Base-by-base conservation (phyloP, 1,140 invertebrate genomes). In the Solenopsis fugax region DNA sequence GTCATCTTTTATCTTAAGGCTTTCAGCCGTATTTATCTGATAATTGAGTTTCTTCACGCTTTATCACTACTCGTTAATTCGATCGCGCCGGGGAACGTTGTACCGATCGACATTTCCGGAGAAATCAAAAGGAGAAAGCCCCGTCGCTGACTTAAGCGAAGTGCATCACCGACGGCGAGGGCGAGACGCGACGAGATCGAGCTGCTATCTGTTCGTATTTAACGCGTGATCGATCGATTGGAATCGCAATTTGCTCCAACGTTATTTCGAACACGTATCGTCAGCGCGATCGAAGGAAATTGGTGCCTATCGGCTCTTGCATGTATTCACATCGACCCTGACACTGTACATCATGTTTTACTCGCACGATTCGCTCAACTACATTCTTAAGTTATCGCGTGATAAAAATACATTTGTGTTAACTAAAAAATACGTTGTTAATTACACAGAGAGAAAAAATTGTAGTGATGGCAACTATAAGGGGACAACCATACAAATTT, bases 181-280 rank as follows among this genome's bases (percentile, higher is more conserved):
- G 29, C 60, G 65, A 29, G 29, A 85, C 77, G 58, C 52, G 71
- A 67, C 18, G 16, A 64, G 81, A 87, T 87, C 85, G 72, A 84
- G 45, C 81, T 77, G 78, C 73, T 85, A 89, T 84, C 72, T 34
- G 56, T 29, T 58, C 65, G 58, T 73, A 67, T 89, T 87, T 89
- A 87, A 87, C 72, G 77, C 75, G 60, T 75, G 67, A 69, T 72
- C 67, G 89, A 87, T 90, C 73, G 88, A 90, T 90, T 24, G 37
- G 37, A 37, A 65, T 71, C 75, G 60, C 85, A 86, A 75, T 87
- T 48, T 6, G 34, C 24, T 58, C 73, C 56, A 50, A 90, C 73
- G 34, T 87, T 89, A 89, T 87, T 87, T 89, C 69, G 86, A 81
- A 80, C 85, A 90, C 86, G 86, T 87, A 69, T 65, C 72, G 37